Conservation (phyloP, 2,888 invertebrate genomes). For the Glaucopsyche alexis region DNA sequence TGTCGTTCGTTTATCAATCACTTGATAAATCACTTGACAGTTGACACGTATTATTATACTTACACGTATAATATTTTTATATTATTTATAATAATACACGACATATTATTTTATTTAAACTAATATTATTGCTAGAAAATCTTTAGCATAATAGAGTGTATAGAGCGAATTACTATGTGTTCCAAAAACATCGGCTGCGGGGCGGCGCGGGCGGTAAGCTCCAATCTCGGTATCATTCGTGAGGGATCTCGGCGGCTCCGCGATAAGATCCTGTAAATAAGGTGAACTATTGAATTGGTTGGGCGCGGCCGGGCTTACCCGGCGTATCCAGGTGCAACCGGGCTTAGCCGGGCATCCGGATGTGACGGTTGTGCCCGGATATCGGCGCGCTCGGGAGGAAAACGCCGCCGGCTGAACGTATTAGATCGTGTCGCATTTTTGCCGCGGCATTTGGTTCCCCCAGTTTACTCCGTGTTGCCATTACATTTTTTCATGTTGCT, state of each 20-base stretch:
- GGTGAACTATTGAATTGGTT: slow-evolving; percentile 17
- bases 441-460: slow-evolving; percentile 9
- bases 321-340: not conserved
- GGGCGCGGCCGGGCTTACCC: not conserved
- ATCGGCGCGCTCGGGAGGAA: slow-evolving; percentile 1
- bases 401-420: slow-evolving; percentile 21
- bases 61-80: no score
- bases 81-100: no score
- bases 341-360: not conserved
- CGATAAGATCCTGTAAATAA: slow-evolving; percentile 3
- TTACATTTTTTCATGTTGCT: no score
- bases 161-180: no score
- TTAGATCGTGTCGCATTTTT: slow-evolving; percentile 24
- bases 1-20: no score
- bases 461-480: not conserved
- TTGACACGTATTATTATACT: no score
- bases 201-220: not conserved
- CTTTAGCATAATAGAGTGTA: no score
- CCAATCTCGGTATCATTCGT: slow-evolving; percentile 1
- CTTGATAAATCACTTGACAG: no score
- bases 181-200: not conserved
- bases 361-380: not conserved
- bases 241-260: not conserved
- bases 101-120: no score
- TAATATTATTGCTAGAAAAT: no score